Percentiles rank a stretch among this genome's conserved stretches.
These are phyloP conservation scores for Hipparchia semele DNA, from an alignment of 2,888 invertebrate genomes.

Conservation along the genomic window DNA sequence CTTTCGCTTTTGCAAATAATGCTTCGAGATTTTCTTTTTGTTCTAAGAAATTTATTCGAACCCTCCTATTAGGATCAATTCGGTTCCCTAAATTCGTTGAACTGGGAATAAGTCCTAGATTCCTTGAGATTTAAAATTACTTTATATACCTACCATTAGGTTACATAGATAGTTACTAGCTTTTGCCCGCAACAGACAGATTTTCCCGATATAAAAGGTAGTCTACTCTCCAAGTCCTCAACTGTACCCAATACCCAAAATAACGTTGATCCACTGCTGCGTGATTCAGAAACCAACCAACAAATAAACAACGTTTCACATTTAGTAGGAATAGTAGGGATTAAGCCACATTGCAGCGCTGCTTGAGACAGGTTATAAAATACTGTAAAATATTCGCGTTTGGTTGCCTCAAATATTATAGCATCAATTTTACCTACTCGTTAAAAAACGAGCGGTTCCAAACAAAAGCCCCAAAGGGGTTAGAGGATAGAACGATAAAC, in stretches of 20 bases:
- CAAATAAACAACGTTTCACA: too few relatives aligned
- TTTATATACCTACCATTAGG: neutral
- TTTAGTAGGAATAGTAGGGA: too few relatives aligned
- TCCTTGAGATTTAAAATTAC: neutral
- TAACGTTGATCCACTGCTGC: too few relatives aligned
- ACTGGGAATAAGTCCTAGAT: neutral
- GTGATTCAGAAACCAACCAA: too few relatives aligned
- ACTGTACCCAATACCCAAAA: too few relatives aligned
- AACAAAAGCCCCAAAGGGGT: neutral
- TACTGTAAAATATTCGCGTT: too few relatives aligned
- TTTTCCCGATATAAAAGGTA: too few relatives aligned
- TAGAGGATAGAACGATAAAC: conserved; percentile 2
- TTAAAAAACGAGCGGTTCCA: neutral
- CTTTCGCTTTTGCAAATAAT: conserved; percentile 7
- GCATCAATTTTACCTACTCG: neutral
- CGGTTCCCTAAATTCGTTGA: neutral
- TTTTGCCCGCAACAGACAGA: too few relatives aligned
- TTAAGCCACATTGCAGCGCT: too few relatives aligned
- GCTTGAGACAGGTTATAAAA: too few relatives aligned
- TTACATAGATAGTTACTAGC: neutral
- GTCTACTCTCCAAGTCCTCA: too few relatives aligned
- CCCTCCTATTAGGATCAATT: neutral
- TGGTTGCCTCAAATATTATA: neutral
- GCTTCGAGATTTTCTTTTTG: conserved; percentile 8
- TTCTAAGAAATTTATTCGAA: neutral